A percentile compares a stretch with the other conserved stretches of the same genome.
Evolutionary conservation across 37 sponge, comb jelly and placozoan species (phyloP).

Genomic region (Theonella swinhoei): DNA sequence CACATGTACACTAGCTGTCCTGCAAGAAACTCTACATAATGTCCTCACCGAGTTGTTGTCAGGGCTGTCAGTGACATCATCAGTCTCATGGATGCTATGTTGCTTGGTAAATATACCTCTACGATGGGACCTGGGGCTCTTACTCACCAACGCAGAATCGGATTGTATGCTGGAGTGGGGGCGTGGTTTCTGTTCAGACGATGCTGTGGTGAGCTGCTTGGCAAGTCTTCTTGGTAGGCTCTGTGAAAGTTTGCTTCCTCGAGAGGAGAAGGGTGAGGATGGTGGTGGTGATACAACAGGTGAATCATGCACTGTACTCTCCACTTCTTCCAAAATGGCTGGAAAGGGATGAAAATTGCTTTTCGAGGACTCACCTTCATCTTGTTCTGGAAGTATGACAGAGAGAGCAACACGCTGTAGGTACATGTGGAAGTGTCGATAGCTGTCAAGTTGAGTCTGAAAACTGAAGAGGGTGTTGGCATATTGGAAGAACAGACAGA

Average conservation of each 20-base stretch:
- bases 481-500: constrained; percentile 54
- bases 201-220: background rate
- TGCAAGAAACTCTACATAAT: no score
- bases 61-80: background rate
- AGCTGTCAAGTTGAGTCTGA: background rate
- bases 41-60: no score
- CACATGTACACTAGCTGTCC: no score
- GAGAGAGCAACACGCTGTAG: constrained; percentile 73
- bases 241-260: background rate
- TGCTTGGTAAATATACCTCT: background rate
- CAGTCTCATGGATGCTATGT: background rate
- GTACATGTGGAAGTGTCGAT: constrained; percentile 65
- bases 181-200: background rate
- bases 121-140: background rate
- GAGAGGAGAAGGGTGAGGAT: background rate
- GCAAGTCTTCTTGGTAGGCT: background rate
- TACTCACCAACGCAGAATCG: background rate
- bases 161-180: background rate
- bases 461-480: constrained; percentile 43
- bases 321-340: background rate
- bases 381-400: constrained; percentile 37
- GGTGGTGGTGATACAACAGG: background rate
- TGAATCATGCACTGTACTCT: background rate
- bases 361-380: background rate
- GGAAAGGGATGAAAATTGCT: background rate